Conservation (phyloP, 1,140 invertebrate genomes). For the Achatina immaculata region DNA sequence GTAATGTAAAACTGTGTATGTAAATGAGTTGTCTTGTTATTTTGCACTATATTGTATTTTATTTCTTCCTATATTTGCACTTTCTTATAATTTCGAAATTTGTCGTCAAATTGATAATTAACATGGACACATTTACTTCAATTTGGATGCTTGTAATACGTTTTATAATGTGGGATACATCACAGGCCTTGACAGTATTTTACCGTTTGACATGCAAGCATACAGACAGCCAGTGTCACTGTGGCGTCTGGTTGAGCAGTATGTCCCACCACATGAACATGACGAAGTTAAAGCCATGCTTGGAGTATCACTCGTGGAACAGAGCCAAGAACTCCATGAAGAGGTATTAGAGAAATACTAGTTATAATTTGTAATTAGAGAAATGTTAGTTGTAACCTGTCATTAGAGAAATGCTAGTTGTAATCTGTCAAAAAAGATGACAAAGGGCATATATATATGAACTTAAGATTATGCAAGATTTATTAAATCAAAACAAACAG, state of each 20-base stretch:
- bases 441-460: background rate
- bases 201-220: constrained; percentile 52
- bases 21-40: background rate
- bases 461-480: background rate
- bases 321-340: constrained; percentile 64
- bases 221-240: constrained; percentile 65
- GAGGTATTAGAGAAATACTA: constrained; percentile 62
- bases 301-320: constrained; percentile 64
- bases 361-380: constrained; percentile 11
- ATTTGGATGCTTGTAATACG: too few species aligned
- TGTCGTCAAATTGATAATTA: too few species aligned
- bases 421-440: background rate
- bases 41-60: background rate
- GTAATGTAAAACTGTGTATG: background rate
- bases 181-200: constrained; percentile 31
- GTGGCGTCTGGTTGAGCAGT: constrained; percentile 63
- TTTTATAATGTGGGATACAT: too few species aligned
- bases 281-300: constrained; percentile 67
- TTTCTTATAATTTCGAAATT: too few species aligned
- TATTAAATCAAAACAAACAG: background rate
- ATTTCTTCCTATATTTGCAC: background rate
- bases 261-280: constrained; percentile 59
- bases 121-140: too few species aligned
- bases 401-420: background rate
- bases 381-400: too few species aligned